Evolutionary conservation across 2,113 vertebrate genomes (phyloP).

Genomic region (Centropristis striata): DNA sequence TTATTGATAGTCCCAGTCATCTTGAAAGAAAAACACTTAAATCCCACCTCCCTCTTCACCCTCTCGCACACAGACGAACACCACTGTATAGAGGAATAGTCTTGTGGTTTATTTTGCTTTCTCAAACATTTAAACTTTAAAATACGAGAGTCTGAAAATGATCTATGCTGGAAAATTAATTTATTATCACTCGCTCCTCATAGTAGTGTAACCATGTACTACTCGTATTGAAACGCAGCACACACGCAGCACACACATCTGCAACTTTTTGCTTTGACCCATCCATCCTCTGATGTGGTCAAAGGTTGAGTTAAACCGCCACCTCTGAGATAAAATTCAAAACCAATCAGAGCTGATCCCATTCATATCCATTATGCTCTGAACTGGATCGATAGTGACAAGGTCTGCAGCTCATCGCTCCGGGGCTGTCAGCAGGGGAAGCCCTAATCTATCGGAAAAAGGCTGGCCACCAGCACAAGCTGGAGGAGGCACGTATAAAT

Average conservation of each 20-base stretch:
- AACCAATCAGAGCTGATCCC: constrained; percentile 66
- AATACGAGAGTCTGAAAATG: neutral
- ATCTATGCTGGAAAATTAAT: neutral
- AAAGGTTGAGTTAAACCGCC: constrained; percentile 49
- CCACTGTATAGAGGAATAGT: neutral
- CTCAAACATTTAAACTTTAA: constrained; percentile 9
- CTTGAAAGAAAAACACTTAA: constrained; percentile 48
- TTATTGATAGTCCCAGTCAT: constrained; percentile 60
- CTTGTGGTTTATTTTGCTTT: constrained; percentile 10
- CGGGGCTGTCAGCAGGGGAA: constrained; percentile 61
- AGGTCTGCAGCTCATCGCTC: constrained; percentile 75
- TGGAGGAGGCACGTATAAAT: constrained; percentile 45
- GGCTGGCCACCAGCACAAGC: constrained; percentile 44
- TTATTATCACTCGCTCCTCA: neutral
- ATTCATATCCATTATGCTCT: constrained; percentile 72
- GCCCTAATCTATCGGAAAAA: constrained; percentile 68
- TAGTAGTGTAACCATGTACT: neutral
- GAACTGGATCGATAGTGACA: constrained; percentile 71
- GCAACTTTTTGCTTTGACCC: constrained; percentile 14
- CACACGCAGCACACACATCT: neutral
- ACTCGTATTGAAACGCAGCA: neutral
- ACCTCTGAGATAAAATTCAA: constrained; percentile 64
- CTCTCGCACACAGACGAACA: neutral
- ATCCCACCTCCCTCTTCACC: neutral
- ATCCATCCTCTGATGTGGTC: constrained; percentile 25